These are phyloP conservation scores for Dreissena polymorpha DNA, from an alignment of 1,140 invertebrate genomes.

Conservation along the genomic window DNA sequence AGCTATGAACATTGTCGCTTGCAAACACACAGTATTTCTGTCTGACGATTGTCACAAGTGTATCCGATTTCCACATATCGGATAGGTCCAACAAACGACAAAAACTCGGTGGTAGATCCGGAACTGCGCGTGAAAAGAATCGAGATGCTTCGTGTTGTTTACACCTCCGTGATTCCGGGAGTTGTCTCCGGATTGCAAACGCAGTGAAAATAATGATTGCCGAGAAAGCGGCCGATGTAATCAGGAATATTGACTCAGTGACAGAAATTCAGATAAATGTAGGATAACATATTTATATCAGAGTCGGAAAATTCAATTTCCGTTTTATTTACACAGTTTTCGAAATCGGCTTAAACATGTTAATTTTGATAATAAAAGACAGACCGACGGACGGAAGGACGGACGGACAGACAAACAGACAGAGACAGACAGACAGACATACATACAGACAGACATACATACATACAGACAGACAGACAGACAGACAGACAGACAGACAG, in stretches of 20 bases:
- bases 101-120: slow-evolving; percentile 92
- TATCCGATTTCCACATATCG: slow-evolving; percentile 92
- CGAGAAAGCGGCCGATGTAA: slow-evolving; percentile 92
- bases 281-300: no score
- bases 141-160: slow-evolving; percentile 69
- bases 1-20: slow-evolving; percentile 48
- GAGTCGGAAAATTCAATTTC: no score
- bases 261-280: neutral
- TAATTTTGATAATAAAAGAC: no score
- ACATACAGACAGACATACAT: no score
- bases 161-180: slow-evolving; percentile 73
- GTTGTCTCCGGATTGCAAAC: slow-evolving; percentile 85
- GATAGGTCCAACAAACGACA: slow-evolving; percentile 93
- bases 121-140: slow-evolving; percentile 66
- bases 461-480: no score
- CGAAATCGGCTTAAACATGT: no score
- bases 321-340: no score
- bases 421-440: no score
- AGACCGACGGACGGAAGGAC: no score
- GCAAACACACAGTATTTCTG: slow-evolving; percentile 54
- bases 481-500: no score
- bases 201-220: slow-evolving; percentile 92
- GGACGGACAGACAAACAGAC: no score
- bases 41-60: slow-evolving; percentile 77
- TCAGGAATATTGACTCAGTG: slow-evolving; percentile 72